Evolutionary conservation across 2,113 vertebrate species (phyloP), one percentile per base, ranked within the genome.

Genomic region (Paralichthys olivaceus): DNA sequence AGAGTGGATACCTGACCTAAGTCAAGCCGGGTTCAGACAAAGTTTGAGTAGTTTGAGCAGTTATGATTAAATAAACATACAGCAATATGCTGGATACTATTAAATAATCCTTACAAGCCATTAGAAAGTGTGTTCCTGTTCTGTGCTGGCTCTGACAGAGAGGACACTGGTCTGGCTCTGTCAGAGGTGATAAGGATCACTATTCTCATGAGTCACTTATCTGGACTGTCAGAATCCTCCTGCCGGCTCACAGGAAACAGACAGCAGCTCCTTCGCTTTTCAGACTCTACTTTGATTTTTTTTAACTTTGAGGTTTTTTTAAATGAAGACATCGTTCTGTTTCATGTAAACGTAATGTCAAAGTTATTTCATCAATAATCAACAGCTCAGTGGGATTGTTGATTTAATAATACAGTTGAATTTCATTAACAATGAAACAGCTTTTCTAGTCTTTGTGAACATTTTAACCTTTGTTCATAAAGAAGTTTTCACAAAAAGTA

Each of bases 191-290:
- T 75, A 69, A 66, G 37, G 74, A 83, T 89, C 60, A 71, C 64
- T 40, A 28, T 75, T 81, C 62, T 66, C 63, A 72, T 77, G 84
- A 85, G 78, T 90, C 88, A 86, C 72, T 76, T 57, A 71, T 74
- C 56, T 67, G 70, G 69, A 47, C 74, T 62, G 80, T 72, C 23
- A 64, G 59, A 47, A 81, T 74, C 70, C 51, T 83, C 47, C 63
- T 4, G 58, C 54, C 58, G 12, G 60, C 69, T 81, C 67, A 70
- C 61, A 61, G 77, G 71, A 86, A 79, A 77, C 54, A 79, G 59
- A 75, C 66, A 65, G 84, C 68, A 75, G 64, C 70, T 64, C 61
- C 15, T 75, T 74, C 69, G 20, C 14, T 12, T 69, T 66, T 59
- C 47, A 68, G 43, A 70, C 28, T 49, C 0, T 13, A 7, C 5